These are phyloP conservation scores for Halcyon senegalensis DNA, from an alignment of 2,113 vertebrate species.

Conservation along the genomic window DNA sequence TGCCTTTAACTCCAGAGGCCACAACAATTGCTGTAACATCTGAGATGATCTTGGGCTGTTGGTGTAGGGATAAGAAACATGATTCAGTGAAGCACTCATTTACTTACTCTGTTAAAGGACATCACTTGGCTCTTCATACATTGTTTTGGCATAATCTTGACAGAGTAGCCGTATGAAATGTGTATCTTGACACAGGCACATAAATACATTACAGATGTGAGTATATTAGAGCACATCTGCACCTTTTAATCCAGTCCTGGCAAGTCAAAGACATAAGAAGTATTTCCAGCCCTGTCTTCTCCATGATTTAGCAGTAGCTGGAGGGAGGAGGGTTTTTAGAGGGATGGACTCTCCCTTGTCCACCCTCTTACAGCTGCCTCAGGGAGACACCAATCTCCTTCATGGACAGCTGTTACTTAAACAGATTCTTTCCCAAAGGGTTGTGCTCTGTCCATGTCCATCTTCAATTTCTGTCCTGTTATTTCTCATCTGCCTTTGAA, in stretches of 20 bases:
- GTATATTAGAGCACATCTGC: slow-evolving; percentile 42
- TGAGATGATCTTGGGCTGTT: neutral
- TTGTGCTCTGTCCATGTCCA: neutral
- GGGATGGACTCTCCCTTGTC: neutral
- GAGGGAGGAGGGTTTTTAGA: neutral
- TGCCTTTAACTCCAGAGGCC: neutral
- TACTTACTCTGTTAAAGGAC: neutral
- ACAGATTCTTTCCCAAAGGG: neutral
- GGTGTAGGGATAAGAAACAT: neutral
- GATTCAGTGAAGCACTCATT: neutral
- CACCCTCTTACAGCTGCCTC: neutral
- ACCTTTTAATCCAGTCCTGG: slow-evolving; percentile 44
- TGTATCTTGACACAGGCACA: neutral
- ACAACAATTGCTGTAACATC: neutral
- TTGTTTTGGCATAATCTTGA: slow-evolving; percentile 64
- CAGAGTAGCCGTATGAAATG: slow-evolving; percentile 36
- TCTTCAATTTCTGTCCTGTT: neutral
- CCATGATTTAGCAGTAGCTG: neutral
- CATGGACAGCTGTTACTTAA: neutral
- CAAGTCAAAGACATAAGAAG: neutral
- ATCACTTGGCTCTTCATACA: slow-evolving; percentile 43
- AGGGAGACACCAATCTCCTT: neutral
- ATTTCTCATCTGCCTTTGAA: neutral
- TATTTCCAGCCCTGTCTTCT: neutral
- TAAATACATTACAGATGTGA: slow-evolving; percentile 55